A percentile compares a stretch with the other conserved stretches of the same genome.
These are phyloP conservation scores for Caiman crocodilus DNA, from an alignment of 2,797 vertebrate species.

Conservation along the genomic window DNA sequence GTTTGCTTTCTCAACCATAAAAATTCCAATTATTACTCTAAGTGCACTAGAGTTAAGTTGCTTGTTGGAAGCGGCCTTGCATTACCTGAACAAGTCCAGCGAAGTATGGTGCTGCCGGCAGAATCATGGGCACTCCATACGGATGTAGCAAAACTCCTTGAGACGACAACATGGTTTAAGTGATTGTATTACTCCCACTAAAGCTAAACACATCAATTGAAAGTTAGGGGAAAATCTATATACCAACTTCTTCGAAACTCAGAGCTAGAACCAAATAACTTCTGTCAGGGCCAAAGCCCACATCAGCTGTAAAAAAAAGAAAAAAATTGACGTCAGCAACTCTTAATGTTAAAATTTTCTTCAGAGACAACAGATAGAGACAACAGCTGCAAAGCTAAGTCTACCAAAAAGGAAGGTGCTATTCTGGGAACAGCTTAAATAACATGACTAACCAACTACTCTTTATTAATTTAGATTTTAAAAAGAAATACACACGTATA, in stretches of 20 bases:
- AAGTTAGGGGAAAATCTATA: slow-evolving; percentile 80
- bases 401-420: slow-evolving; percentile 81
- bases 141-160: slow-evolving; percentile 81
- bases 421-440: slow-evolving; percentile 81
- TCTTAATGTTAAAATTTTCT: slow-evolving; percentile 80
- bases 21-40: slow-evolving; percentile 93
- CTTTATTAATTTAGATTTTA: slow-evolving; percentile 77
- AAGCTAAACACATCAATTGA: slow-evolving; percentile 79
- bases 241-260: slow-evolving; percentile 82
- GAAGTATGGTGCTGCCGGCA: slow-evolving; percentile 78
- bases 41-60: slow-evolving; percentile 85
- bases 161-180: slow-evolving; percentile 81
- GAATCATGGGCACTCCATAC: slow-evolving; percentile 79
- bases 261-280: slow-evolving; percentile 80
- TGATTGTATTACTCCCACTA: slow-evolving; percentile 73
- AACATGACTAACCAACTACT: slow-evolving; percentile 80
- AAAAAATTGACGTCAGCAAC: slow-evolving; percentile 81
- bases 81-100: slow-evolving; percentile 85
- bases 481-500: slow-evolving; percentile 19
- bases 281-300: slow-evolving; percentile 79
- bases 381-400: slow-evolving; percentile 81
- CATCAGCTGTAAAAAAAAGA: slow-evolving; percentile 77
- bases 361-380: slow-evolving; percentile 79
- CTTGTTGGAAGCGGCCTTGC: slow-evolving; percentile 81
- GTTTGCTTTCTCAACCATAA: slow-evolving; percentile 92